Evolutionary conservation across 2,888 invertebrate species (phyloP).

Genomic region (Slavum lentiscoides): DNA sequence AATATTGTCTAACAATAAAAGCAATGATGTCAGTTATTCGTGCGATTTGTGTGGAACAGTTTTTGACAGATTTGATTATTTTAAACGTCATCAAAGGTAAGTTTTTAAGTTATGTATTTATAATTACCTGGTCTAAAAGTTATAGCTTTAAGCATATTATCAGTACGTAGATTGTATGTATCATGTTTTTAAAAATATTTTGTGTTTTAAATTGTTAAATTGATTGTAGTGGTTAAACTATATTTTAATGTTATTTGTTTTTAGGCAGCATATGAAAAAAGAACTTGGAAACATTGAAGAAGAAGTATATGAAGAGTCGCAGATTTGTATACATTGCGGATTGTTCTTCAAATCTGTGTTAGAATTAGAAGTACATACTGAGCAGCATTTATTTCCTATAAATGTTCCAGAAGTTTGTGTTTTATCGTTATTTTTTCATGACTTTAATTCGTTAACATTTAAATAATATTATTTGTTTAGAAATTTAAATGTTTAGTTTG

Average conservation of each 20-base stretch:
- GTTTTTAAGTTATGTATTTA: not conserved
- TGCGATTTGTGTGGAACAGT: conserved; percentile 40
- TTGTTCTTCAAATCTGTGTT: conserved; percentile 40
- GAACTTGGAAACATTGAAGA: conserved; percentile 41
- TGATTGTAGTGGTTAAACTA: not conserved
- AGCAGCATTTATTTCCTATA: conserved; percentile 37
- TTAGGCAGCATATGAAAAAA: conserved; percentile 49
- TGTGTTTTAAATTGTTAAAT: not conserved
- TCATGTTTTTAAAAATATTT: not conserved
- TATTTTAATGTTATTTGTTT: not conserved
- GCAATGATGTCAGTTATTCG: conserved; percentile 3
- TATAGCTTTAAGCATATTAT: too few relatives aligned
- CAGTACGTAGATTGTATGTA: too few relatives aligned
- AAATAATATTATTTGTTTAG: conserved; percentile 50
- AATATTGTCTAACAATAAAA: conserved; percentile 18
- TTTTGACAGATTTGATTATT: conserved; percentile 46
- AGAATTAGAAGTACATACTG: conserved; percentile 41
- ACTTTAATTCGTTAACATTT: conserved; percentile 10
- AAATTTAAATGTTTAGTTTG: conserved; percentile 66
- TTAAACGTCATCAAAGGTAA: conserved; percentile 50
- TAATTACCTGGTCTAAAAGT: not conserved
- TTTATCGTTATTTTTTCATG: conserved; percentile 29
- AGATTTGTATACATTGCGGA: conserved; percentile 49
- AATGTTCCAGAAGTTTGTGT: conserved; percentile 43
- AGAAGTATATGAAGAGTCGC: conserved; percentile 45